These are phyloP conservation scores for Myrmophylax atrothorax DNA, from an alignment of 2,113 vertebrate species.

Conservation along the genomic window DNA sequence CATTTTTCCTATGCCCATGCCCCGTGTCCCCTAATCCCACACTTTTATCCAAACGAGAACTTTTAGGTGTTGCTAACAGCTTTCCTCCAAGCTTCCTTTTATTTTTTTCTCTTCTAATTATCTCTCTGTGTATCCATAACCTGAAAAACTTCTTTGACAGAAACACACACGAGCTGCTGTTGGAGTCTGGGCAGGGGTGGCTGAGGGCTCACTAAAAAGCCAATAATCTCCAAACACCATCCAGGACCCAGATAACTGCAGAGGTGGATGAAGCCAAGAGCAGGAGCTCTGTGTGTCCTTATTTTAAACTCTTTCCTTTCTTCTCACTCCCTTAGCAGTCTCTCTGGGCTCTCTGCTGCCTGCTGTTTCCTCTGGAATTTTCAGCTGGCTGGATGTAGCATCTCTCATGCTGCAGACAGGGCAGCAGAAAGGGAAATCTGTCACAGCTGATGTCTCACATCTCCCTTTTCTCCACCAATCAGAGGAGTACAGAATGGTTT, in stretches of 20 bases:
- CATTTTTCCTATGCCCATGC: background rate
- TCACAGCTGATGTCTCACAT: background rate
- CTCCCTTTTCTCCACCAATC: background rate
- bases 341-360: background rate
- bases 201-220: background rate
- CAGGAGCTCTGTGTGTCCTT: background rate
- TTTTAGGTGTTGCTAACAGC: background rate
- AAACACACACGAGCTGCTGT: background rate
- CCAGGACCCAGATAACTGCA: background rate
- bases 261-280: background rate
- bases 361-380: background rate
- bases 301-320: background rate
- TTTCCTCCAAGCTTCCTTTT: background rate
- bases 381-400: background rate
- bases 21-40: background rate
- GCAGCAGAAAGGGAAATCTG: background rate
- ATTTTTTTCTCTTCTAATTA: background rate
- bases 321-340: background rate
- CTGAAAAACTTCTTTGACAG: background rate
- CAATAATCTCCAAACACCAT: background rate
- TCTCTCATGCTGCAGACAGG: background rate
- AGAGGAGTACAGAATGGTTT: background rate
- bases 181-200: background rate
- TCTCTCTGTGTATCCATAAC: background rate
- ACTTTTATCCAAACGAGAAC: fast-evolving